These are phyloP conservation scores for Pollenia labialis DNA, from an alignment of 2,888 invertebrate genomes.

Conservation along the genomic window DNA sequence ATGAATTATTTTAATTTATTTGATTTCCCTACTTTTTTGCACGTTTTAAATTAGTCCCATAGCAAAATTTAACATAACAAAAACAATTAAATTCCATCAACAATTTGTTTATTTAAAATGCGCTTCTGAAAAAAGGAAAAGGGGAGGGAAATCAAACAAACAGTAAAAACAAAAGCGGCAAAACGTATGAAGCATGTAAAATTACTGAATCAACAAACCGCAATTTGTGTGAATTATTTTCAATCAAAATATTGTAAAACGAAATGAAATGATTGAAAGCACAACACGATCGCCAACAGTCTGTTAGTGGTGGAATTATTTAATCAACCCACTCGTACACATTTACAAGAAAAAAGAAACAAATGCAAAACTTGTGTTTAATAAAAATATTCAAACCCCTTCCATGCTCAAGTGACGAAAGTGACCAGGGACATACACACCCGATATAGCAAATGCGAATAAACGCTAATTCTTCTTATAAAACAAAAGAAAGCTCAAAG, in stretches of 20 bases:
- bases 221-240: constrained; percentile 74
- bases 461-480: too few relatives aligned
- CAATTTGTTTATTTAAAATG: constrained; percentile 14
- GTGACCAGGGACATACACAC: too few relatives aligned
- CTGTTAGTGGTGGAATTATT: constrained; percentile 50
- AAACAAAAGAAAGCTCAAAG: too few relatives aligned
- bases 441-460: too few relatives aligned
- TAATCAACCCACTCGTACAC: constrained; percentile 10
- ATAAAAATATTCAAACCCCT: too few relatives aligned
- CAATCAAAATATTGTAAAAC: constrained; percentile 74
- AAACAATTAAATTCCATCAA: constrained; percentile 16
- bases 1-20: too few relatives aligned
- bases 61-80: background rate
- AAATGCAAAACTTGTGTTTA: background rate
- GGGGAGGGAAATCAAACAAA: constrained; percentile 10
- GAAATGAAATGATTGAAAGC: constrained; percentile 72
- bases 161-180: constrained; percentile 12
- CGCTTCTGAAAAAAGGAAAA: constrained; percentile 2
- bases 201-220: constrained; percentile 74
- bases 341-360: background rate
- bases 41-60: constrained; percentile 10
- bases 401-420: too few relatives aligned
- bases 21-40: background rate
- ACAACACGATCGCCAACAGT: constrained; percentile 56
- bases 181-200: constrained; percentile 44